Conservation (phyloP, 1,140 invertebrate genomes). For the Plutomurus gul region DNA sequence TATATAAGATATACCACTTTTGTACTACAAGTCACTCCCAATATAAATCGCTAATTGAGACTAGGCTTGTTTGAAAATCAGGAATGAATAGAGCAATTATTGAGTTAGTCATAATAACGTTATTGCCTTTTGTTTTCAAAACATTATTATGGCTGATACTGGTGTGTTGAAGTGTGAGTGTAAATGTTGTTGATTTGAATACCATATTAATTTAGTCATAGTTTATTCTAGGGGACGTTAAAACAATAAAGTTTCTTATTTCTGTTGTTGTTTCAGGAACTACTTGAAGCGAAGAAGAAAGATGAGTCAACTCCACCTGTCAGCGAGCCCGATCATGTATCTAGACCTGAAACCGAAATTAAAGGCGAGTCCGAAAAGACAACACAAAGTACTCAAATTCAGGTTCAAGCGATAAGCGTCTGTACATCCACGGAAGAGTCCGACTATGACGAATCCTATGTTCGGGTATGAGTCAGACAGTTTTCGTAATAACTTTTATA, state of each 20-base stretch:
- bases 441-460: conserved; percentile 7
- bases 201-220: background rate
- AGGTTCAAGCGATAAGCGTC: conserved; percentile 8
- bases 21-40: too few species aligned
- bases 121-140: conserved; percentile 7
- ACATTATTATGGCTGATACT: background rate
- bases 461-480: background rate
- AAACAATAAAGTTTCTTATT: background rate
- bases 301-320: background rate
- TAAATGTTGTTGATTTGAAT: too few species aligned
- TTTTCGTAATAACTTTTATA: background rate
- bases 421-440: conserved; percentile 1
- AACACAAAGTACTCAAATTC: background rate
- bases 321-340: background rate
- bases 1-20: too few species aligned
- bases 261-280: conserved; percentile 8
- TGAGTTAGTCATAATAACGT: background rate
- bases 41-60: too few species aligned
- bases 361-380: background rate
- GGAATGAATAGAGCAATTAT: too few species aligned
- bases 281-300: background rate
- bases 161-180: background rate
- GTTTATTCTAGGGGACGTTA: background rate
- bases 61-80: too few species aligned
- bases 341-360: background rate